Percentiles rank a stretch among this genome's conserved stretches.
Evolutionary conservation across 2,797 vertebrate genomes (phyloP).

Genomic region (Manis crassicaudata): DNA sequence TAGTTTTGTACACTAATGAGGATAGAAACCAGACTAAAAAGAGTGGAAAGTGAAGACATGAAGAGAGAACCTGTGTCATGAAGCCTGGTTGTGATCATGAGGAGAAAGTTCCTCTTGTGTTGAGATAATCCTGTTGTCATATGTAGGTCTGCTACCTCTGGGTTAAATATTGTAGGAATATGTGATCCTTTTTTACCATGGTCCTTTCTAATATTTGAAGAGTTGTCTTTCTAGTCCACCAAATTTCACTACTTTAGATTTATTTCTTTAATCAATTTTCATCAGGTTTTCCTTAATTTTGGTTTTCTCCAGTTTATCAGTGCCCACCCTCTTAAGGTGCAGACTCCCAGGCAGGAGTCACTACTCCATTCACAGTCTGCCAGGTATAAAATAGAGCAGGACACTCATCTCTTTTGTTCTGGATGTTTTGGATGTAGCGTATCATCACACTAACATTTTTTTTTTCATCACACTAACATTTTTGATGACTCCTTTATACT

Average conservation of each 20-base stretch:
- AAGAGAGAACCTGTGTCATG: not conserved
- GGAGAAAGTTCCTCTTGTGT: too few species aligned
- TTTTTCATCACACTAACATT: not conserved
- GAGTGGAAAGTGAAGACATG: not conserved
- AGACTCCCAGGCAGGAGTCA: not conserved
- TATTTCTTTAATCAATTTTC: not conserved
- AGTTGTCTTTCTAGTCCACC: not conserved
- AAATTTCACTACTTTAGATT: not conserved
- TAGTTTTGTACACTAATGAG: not conserved
- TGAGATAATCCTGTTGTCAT: not conserved
- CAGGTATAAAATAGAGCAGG: not conserved
- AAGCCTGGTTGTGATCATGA: not conserved
- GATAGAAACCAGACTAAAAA: not conserved
- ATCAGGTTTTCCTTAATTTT: too few species aligned
- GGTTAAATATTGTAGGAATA: not conserved
- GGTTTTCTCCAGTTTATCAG: not conserved
- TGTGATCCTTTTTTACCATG: not conserved
- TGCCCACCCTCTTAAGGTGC: not conserved
- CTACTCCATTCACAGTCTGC: not conserved
- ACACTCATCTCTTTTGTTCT: not conserved
- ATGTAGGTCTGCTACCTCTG: too few species aligned
- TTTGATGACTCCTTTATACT: not conserved
- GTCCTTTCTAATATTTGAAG: not conserved
- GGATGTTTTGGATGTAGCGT: not conserved
- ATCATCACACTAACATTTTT: not conserved